Percentiles rank a stretch among this genome's conserved stretches.
Evolutionary conservation across 2,888 invertebrate species (phyloP).

Genomic region (Hydriomena furcata): DNA sequence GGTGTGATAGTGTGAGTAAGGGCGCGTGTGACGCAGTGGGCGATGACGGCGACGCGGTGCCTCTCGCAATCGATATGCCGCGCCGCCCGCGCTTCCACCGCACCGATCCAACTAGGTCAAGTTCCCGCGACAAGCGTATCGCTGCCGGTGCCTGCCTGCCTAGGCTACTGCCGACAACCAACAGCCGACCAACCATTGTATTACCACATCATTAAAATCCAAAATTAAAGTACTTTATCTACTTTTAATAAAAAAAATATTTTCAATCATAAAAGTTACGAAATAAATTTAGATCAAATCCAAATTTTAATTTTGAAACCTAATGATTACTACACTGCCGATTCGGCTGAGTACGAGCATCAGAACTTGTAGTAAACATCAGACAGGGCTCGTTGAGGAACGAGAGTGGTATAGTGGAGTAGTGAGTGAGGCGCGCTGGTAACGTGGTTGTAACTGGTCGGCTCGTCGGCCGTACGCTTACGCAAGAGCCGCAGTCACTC

Average conservation of each 20-base stretch:
- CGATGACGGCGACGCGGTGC: conserved; percentile 57
- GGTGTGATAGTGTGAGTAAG: conserved; percentile 63
- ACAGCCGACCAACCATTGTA: too few relatives aligned
- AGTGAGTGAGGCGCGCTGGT: conserved; percentile 41
- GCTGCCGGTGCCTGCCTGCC: conserved; percentile 40
- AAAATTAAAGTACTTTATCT: too few relatives aligned
- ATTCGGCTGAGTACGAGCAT: background rate
- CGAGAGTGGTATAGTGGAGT: conserved; percentile 39
- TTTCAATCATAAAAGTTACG: background rate
- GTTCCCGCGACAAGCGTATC: conserved; percentile 74
- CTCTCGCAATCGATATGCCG: conserved; percentile 75
- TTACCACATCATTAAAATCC: background rate
- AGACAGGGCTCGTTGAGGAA: conserved; percentile 16
- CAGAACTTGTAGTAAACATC: conserved; percentile 8
- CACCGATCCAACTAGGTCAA: conserved; percentile 76
- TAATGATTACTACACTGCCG: too few relatives aligned
- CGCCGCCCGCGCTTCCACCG: conserved; percentile 58
- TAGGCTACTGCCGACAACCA: background rate
- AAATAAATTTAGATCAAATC: too few relatives aligned
- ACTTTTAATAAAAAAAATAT: too few relatives aligned
- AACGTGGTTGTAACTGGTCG: conserved; percentile 51
- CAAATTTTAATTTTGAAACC: too few relatives aligned
- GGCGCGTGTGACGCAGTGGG: conserved; percentile 74
- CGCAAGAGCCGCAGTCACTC: conserved; percentile 78
- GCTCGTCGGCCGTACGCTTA: conserved; percentile 75